These are phyloP conservation scores for Helicoverpa assulta DNA, from an alignment of 2,888 invertebrate genomes.

Conservation along the genomic window DNA sequence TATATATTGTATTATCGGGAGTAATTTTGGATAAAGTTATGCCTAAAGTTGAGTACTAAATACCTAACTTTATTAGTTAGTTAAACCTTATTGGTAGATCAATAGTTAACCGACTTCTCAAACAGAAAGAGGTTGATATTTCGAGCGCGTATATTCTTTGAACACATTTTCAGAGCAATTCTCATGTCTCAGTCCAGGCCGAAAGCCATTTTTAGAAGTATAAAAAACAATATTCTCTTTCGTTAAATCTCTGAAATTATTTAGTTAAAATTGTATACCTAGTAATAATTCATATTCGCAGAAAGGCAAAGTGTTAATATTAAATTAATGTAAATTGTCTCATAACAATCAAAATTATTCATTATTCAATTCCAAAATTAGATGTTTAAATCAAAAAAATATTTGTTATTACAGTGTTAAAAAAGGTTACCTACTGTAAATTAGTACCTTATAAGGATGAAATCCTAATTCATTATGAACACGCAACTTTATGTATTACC, in stretches of 20 bases:
- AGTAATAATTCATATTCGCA: neutral
- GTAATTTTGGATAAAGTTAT: neutral
- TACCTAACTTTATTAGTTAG: no score
- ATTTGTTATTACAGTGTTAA: neutral
- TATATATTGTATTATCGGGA: neutral
- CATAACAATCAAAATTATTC: neutral
- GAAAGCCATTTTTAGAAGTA: neutral
- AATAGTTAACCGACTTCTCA: neutral
- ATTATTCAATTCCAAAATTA: neutral
- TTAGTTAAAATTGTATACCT: no score
- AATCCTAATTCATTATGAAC: slow-evolving; percentile 22
- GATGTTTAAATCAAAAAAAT: no score
- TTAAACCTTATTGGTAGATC: no score
- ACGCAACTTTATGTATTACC: slow-evolving; percentile 30
- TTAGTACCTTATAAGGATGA: neutral
- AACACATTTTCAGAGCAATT: no score
- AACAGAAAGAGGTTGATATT: no score
- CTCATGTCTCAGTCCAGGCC: neutral
- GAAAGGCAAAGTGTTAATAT: neutral
- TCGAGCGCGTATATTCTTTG: neutral
- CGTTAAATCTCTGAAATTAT: no score
- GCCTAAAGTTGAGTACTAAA: neutral
- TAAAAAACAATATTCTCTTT: no score
- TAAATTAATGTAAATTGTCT: neutral
- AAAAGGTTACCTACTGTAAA: neutral